phyloP scores from a whole-genome alignment of 2,888 invertebrate genomes.

The Pemphredon lugubris region DNA sequence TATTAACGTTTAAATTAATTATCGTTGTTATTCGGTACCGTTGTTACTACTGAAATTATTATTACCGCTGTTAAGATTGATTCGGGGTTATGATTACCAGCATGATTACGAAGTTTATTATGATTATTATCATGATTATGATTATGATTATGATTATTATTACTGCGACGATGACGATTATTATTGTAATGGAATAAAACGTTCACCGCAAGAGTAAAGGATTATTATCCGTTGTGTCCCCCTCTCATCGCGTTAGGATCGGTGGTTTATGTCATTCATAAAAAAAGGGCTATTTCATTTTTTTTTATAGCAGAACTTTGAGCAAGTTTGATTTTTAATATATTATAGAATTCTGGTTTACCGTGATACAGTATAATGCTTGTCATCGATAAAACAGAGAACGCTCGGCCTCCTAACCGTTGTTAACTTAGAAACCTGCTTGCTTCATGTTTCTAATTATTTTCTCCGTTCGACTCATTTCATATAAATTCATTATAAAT shows the following conservation, averaged over 20 bases:
- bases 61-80: slow-evolving; percentile 2
- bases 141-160: slow-evolving; percentile 64
- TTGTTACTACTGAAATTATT: slow-evolving; percentile 3
- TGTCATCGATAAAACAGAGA: too few relatives aligned
- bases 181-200: slow-evolving; percentile 76
- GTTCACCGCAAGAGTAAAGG: slow-evolving; percentile 65
- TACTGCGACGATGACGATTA: slow-evolving; percentile 67
- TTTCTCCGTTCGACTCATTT: too few relatives aligned
- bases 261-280: not conserved
- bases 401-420: too few relatives aligned
- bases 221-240: not conserved
- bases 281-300: not conserved
- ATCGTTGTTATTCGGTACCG: slow-evolving; percentile 11
- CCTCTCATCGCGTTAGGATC: too few relatives aligned
- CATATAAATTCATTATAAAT: too few relatives aligned
- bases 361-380: too few relatives aligned
- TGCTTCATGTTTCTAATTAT: too few relatives aligned
- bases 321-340: not conserved
- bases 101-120: slow-evolving; percentile 14
- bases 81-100: slow-evolving; percentile 18
- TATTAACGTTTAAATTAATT: slow-evolving; percentile 15
- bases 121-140: slow-evolving; percentile 23
- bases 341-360: too few relatives aligned
- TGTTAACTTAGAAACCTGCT: too few relatives aligned
- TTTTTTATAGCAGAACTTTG: not conserved